phyloP scores from a whole-genome alignment of 1,140 invertebrate species.

The Ips typographus region DNA sequence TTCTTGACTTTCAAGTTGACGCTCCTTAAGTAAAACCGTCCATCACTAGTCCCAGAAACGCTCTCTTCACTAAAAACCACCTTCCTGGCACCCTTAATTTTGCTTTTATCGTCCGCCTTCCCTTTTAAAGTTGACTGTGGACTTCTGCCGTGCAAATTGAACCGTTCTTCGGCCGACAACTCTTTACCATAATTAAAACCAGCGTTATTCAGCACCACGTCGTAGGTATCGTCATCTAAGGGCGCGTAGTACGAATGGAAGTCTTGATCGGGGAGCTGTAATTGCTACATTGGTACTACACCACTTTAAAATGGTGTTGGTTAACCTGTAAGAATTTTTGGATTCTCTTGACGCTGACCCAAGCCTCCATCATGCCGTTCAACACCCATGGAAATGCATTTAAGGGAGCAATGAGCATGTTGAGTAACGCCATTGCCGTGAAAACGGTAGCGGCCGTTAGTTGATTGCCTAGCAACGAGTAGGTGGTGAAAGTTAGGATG shows the following conservation, averaged over 20 bases:
- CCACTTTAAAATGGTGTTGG: slow-evolving; percentile 25
- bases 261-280: slow-evolving; percentile 66
- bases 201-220: slow-evolving; percentile 49
- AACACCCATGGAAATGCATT: slow-evolving; percentile 99
- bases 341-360: slow-evolving; percentile 83
- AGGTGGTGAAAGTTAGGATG: slow-evolving; percentile 87
- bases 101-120: slow-evolving; percentile 55
- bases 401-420: slow-evolving; percentile 93
- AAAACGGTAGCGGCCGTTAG: slow-evolving; percentile 90
- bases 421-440: slow-evolving; percentile 90
- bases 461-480: slow-evolving; percentile 78
- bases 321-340: slow-evolving; percentile 70
- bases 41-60: slow-evolving; percentile 22
- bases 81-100: not conserved
- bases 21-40: slow-evolving; percentile 51
- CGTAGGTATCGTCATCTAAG: slow-evolving; percentile 35
- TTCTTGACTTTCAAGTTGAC: slow-evolving; percentile 62
- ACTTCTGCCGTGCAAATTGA: slow-evolving; percentile 35
- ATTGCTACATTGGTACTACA: slow-evolving; percentile 27
- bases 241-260: slow-evolving; percentile 51
- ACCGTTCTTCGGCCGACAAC: slow-evolving; percentile 41
- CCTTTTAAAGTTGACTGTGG: slow-evolving; percentile 47
- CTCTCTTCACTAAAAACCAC: slow-evolving; percentile 10
- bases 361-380: slow-evolving; percentile 93
- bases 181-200: slow-evolving; percentile 53